Evolutionary conservation across 1,140 invertebrate species (phyloP), one percentile per base, ranked within the genome.

Genomic region (Pemphigus obesinymphae): DNA sequence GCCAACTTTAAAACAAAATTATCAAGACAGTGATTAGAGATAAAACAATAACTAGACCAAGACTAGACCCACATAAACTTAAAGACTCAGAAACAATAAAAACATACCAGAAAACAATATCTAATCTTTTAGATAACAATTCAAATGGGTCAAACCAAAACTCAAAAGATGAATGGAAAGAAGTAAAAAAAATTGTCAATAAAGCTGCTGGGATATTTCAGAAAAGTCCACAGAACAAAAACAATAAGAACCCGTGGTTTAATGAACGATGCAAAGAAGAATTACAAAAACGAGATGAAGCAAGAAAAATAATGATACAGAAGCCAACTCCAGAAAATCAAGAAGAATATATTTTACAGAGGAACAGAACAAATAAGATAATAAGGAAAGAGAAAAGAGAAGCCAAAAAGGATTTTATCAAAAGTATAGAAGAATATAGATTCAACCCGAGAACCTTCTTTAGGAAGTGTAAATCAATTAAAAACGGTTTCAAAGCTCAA

Each of bases 341-440:
- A 66, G 61, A 66, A 66, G 29, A 66, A 34, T 66, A 66, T 66
- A 66, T 34, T 34, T 66, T 66, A 66, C 29, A 66, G 26, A 66
- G 26, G 15, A 66, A 66, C 61, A 66, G 29, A 66, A 34, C 6
- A 66, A 66, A 31, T 34, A 66, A 66, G 29, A 34, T 31, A 66
- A 34, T 34, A 34, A 66, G 61, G 13, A 66, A 17, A 66, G 61
- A 66, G 15, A 66, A 66, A 66, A 66, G 61, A 34, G 61, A 31
- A 66, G 6, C 29, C 29, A 29, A 31, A 66, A 66, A 66, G 15
- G 61, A 66, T 8, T 66, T 66, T 31, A 31, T 66, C 15, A 66
- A 66, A 66, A 66, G 61, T 17, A 66, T 66, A 66, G 29, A 66
- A 34, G 61, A 66, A 66, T 66, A 66, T 66, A 31, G 61, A 66